Percentiles rank a stretch among this genome's conserved stretches.
Evolutionary conservation across 2,888 invertebrate species (phyloP).

Genomic region (Ormyrus labotus): DNA sequence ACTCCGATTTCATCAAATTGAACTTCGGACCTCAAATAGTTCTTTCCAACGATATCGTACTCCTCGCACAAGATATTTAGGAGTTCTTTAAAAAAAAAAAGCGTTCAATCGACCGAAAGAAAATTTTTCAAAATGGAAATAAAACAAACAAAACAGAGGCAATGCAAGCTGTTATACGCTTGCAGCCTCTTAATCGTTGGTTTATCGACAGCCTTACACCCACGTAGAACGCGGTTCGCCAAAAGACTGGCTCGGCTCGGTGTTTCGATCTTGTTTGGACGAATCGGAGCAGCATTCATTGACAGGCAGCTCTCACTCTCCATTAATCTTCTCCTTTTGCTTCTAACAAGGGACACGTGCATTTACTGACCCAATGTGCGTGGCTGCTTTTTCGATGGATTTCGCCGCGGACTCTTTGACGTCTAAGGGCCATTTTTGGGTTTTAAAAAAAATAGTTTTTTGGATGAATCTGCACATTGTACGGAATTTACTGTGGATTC

Average conservation of each 20-base stretch:
- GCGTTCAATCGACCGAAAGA: not conserved
- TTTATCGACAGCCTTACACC: conserved; percentile 62
- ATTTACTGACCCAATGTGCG: not conserved
- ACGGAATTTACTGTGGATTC: too few species aligned
- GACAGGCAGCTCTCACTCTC: conserved; percentile 40
- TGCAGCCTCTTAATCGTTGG: conserved; percentile 54
- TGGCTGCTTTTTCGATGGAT: too few species aligned
- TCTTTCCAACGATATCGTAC: too few species aligned
- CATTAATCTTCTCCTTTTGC: conserved; percentile 33
- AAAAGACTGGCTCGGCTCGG: conserved; percentile 66
- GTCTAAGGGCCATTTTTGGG: too few species aligned
- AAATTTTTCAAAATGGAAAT: conserved; percentile 22
- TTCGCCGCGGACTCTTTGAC: too few species aligned
- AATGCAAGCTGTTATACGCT: not conserved
- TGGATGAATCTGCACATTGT: too few species aligned
- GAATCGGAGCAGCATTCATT: conserved; percentile 58
- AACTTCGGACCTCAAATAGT: too few species aligned
- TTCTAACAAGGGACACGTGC: conserved; percentile 39
- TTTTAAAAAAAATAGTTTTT: too few species aligned
- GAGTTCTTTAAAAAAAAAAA: not conserved
- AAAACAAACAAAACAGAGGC: too few species aligned
- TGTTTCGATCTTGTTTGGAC: conserved; percentile 65
- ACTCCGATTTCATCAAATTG: too few species aligned
- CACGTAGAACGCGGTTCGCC: conserved; percentile 69
- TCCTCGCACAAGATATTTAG: too few species aligned